phyloP scores from a whole-genome alignment of 2,797 vertebrate genomes.

The Acrossocheilus fasciatus region DNA sequence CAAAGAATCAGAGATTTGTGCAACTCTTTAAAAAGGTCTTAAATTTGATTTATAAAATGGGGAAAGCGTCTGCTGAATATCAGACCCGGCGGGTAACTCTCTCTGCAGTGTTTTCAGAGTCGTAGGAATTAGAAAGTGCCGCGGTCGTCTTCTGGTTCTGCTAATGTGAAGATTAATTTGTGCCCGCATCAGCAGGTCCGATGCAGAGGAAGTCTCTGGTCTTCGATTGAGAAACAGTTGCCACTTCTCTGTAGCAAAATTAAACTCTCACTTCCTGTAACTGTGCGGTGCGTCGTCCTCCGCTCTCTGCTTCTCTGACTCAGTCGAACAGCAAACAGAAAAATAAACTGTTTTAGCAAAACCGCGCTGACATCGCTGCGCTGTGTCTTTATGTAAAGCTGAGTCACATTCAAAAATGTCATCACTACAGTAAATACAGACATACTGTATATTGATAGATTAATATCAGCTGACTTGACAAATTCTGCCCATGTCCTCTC shows the following conservation, averaged over 20 bases:
- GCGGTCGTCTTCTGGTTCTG: neutral
- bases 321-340: neutral
- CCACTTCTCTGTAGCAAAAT: conserved; percentile 37
- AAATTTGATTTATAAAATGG: too few species aligned
- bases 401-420: neutral
- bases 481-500: neutral
- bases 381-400: neutral
- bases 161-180: neutral
- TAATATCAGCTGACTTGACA: neutral
- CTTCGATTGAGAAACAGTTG: conserved; percentile 30
- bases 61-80: neutral
- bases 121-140: neutral
- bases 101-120: neutral
- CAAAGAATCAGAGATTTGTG: too few species aligned
- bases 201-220: neutral
- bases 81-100: too few species aligned
- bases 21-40: too few species aligned
- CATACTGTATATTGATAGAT: neutral
- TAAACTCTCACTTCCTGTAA: conserved; percentile 36
- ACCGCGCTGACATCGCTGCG: neutral
- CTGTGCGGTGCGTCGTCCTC: neutral
- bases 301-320: neutral
- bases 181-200: neutral
- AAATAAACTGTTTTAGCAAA: neutral
- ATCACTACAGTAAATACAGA: neutral